Base-by-base conservation (phyloP, 2,113 vertebrate species). In the Tragelaphus buxtoni region DNA sequence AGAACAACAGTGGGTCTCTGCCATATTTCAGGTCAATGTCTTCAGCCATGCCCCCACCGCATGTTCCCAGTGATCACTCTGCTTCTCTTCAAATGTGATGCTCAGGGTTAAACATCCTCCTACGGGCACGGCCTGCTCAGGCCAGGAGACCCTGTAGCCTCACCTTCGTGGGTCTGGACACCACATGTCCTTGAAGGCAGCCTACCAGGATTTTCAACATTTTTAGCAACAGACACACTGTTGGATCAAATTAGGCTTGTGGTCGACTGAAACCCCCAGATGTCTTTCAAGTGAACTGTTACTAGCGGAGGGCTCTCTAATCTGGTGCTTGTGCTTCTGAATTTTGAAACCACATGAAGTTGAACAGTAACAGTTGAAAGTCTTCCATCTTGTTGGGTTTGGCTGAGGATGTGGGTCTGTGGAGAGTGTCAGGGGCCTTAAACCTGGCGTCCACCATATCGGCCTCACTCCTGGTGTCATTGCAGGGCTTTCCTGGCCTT, bases 201-300 rank as follows among this genome's bases (percentile, higher is more conserved):
- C 82, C 88, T 56, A 91, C 53, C 12, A 91, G 35, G 76, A 69
- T 85, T 85, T 79, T 76, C 13, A 53, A 28, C 72, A 18, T 92
- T 98, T 95, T 88, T 45, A 96, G 91, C 93, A 94, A 79, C 79
- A 97, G 96, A 93, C 88, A 58, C 89, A 97, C 86, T 83, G 96
- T 96, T 97, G 96, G 97, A 96, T 97, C 91, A 1, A 83, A 98
- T 97, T 97, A 97, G 87, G 79, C 55, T 94, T 97, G 97, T 94
- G 97, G 97, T 95, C 86, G 53, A 58, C 79, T 20, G 45, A 94
- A 95, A 93, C 91, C 96, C 77, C 96, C 91, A 89, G 95, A 93
- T 93, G 91, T 42, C 97, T 98, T 98, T 98, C 95, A 93, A 97
- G 96, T 93, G 95, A 96, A 79, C 91, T 61, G 65, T 61, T 95